phyloP scores from a whole-genome alignment of 2,888 invertebrate genomes.

The Sympetrum striolatum region DNA sequence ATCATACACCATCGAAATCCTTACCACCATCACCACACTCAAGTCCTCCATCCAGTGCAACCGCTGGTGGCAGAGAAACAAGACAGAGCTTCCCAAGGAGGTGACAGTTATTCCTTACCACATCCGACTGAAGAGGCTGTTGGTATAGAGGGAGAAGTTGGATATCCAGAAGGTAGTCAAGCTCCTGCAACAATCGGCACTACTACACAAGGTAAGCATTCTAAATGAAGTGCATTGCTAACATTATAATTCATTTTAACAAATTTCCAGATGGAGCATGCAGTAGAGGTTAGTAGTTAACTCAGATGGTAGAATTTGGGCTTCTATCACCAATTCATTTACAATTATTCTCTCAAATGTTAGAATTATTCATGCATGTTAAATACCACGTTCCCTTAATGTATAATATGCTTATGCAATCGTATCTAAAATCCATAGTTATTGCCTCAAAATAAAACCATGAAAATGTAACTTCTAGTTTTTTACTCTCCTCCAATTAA shows the following conservation, averaged over 20 bases:
- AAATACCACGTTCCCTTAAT: no score
- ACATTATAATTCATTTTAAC: no score
- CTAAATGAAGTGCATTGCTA: no score
- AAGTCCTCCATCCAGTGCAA: constrained; percentile 23
- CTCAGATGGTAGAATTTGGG: no score
- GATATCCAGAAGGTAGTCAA: constrained; percentile 10
- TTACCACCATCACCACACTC: constrained; percentile 7
- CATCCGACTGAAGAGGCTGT: constrained; percentile 23
- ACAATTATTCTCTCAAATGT: no score
- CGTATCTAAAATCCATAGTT: no score
- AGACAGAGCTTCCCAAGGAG: background rate
- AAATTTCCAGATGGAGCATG: constrained; percentile 59
- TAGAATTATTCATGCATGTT: no score
- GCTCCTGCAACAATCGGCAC: background rate
- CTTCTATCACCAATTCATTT: no score
- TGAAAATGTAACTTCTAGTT: no score
- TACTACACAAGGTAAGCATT: background rate
- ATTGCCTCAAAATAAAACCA: no score
- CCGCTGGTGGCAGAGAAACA: constrained; percentile 3
- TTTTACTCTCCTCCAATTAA: no score
- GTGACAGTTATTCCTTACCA: constrained; percentile 9
- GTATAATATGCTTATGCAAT: no score
- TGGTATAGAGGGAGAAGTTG: constrained; percentile 30
- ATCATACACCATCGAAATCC: background rate
- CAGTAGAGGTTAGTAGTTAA: constrained; percentile 68